Evolutionary conservation across 2,888 invertebrate genomes (phyloP), one percentile per base, ranked within the genome.

Genomic region (Andricus quercusramuli): DNA sequence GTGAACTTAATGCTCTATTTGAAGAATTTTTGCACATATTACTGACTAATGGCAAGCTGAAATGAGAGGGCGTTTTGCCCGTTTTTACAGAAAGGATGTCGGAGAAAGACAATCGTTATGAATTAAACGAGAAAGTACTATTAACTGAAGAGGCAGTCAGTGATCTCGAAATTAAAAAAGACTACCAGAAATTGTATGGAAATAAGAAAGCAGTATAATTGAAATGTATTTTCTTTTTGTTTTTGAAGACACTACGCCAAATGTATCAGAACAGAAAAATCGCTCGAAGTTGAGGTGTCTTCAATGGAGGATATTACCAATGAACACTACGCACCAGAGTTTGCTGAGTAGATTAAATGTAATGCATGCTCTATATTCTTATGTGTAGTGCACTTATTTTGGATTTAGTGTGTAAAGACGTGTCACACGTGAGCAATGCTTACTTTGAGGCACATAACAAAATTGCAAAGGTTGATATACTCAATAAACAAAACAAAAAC

Each of bases 381-480:
- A 29, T 85, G 3, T 86, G 85, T 83, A 78, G 81, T 13, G 68
- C 81, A 3, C 22, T 85, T 11, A 80, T 82, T 51, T 25, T 85
- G n/a, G 77, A 84, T 51, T 65, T 85, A 1, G 65, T 85, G 0
- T 79, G 82, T 76, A 6, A 20, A 29, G 47, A 80, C 3, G 78
- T 83, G 41, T 83, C 83, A 15, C 80, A 84, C 47, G 59, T 85
- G 4, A 85, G 80, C 15, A 86, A 86, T 68, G 85, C 84, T 11
- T 83, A 79, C 32, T 78, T 82, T 17, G 85, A 85, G 77, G 80
- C 77, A 47, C 76, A 78, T n/a, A 65, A 81, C 9, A 22, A 32
- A 56, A 67, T 74, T 17, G 25, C 78, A 15, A 81, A 81, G 51
- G 17, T 37, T 4, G 17, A 66, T 37, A 5, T 66, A 17, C 5